These are phyloP conservation scores for Lateolabrax maculatus DNA, from an alignment of 2,797 vertebrate genomes.

Conservation along the genomic window DNA sequence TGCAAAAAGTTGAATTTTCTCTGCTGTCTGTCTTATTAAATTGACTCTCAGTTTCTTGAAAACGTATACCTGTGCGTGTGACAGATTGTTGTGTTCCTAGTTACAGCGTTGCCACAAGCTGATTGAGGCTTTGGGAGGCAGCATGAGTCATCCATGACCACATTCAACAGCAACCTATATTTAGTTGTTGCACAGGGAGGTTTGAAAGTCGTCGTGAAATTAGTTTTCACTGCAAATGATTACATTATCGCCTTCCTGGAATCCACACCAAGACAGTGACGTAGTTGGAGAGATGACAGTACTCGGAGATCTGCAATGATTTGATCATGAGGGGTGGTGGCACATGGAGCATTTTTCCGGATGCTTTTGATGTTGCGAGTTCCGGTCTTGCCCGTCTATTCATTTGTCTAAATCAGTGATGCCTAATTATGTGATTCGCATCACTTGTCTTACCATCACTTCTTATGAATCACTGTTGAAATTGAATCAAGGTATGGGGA, in stretches of 20 bases:
- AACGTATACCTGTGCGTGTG: not conserved
- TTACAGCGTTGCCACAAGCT: slow-evolving; percentile 41
- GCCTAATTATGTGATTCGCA: not conserved
- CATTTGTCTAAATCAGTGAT: not conserved
- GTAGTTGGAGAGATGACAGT: slow-evolving; percentile 20
- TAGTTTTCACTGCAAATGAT: slow-evolving; percentile 62
- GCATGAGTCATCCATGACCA: slow-evolving; percentile 68
- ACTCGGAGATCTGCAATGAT: not conserved
- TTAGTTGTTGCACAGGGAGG: slow-evolving; percentile 45
- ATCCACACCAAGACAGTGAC: slow-evolving; percentile 32
- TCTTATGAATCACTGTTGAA: not conserved
- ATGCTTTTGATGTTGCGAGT: not conserved
- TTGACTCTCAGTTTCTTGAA: not conserved
- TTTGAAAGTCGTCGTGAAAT: slow-evolving; percentile 53
- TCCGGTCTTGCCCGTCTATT: not conserved
- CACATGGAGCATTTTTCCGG: slow-evolving; percentile 13
- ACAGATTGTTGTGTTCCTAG: slow-evolving; percentile 1
- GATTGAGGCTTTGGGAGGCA: slow-evolving; percentile 47
- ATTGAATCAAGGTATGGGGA: not conserved
- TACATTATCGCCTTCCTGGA: slow-evolving; percentile 57
- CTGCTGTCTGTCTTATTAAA: not conserved
- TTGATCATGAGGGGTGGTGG: slow-evolving; percentile 15
- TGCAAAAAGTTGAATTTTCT: not conserved
- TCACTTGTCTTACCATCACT: not conserved
- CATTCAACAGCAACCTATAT: slow-evolving; percentile 49